Conservation (phyloP, 2,113 vertebrate species). For the Callipepla squamata region DNA sequence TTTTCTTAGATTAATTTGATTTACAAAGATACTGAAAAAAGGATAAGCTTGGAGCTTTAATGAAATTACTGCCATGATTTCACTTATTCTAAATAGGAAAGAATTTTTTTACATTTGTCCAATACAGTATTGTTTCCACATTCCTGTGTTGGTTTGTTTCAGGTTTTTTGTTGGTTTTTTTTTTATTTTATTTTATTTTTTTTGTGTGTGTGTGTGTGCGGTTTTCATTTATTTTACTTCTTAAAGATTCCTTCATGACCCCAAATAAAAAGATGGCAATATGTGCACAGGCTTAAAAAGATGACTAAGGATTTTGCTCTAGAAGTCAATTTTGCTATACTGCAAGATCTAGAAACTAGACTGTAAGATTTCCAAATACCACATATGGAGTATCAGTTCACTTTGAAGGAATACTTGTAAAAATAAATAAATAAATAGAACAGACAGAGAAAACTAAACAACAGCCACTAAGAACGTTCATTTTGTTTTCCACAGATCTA, state of each 20-base stretch:
- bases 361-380: neutral
- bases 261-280: neutral
- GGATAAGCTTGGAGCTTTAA: neutral
- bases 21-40: neutral
- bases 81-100: neutral
- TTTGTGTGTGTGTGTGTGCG: too few relatives aligned
- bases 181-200: too few relatives aligned
- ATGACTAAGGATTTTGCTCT: neutral
- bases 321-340: neutral
- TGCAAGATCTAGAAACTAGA: neutral
- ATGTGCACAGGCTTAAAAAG: neutral
- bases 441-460: neutral
- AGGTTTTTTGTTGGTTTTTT: neutral
- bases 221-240: too few relatives aligned
- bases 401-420: neutral
- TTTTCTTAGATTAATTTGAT: neutral
- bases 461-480: neutral
- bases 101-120: neutral
- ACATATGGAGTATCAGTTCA: neutral
- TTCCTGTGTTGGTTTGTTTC: neutral
- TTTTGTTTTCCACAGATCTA: neutral
- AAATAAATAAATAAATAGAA: neutral
- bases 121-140: neutral
- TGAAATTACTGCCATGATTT: neutral
- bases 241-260: neutral